Evolutionary conservation across 2,797 vertebrate species (phyloP), one percentile per base, ranked within the genome.

Genomic region (Arrhamphus sclerolepis): DNA sequence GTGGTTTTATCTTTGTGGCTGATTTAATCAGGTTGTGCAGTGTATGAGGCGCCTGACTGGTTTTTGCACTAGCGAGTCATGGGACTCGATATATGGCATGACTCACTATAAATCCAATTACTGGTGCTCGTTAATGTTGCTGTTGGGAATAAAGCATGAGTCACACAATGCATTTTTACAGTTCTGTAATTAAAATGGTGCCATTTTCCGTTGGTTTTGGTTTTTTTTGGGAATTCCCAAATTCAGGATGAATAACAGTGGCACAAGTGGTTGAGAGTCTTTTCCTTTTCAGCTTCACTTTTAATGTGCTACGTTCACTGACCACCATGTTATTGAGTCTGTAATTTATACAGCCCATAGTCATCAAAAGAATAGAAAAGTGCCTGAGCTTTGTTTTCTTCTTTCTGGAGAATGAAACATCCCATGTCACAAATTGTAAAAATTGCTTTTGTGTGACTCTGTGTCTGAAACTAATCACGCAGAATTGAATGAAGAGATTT

Each of bases 31-130:
- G 56, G 50, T 67, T 74, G 65, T 75, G 58, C 29, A 38, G 63
- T 71, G 61, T 62, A 20, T 62, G 77, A 76, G 75, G 81, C 72
- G 60, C 74, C 80, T 85, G 81, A 84, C 68, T 46, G 46, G 9
- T 55, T 61, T 46, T 56, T 46, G 29, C 55, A 34, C 55, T 60
- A 72, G 72, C 80, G 74, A 87, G 83, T 88, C 89, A 89, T 48
- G 73, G 60, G 81, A 81, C 80, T 26, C 21, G 40, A 75, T 78
- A 86, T 70, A 75, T 67, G 62, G 70, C 62, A 66, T 76, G 63
- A 56, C 62, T 63, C 64, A 39, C 69, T 76, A 72, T 78, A 80
- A 87, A 88, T 78, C 57, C 44, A 80, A 78, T 85, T 78, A 81
- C 65, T 50, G 54, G 1, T 8, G 46, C 68, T 82, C 75, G 58